Evolutionary conservation across 2,113 vertebrate species (phyloP).

Genomic region (Chroicocephalus ridibundus): DNA sequence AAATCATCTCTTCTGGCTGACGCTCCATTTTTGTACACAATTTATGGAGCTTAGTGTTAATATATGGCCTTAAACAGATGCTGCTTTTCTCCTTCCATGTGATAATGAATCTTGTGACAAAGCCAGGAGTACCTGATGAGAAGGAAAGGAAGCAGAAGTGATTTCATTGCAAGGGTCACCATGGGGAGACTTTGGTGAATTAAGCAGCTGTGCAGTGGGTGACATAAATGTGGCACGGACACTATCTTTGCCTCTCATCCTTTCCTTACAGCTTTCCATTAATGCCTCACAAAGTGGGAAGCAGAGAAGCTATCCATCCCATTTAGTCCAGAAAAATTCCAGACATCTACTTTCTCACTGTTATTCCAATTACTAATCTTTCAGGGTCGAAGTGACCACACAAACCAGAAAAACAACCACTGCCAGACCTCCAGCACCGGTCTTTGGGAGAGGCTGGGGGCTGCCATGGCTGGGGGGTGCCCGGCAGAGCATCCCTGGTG

Average conservation of each 20-base stretch:
- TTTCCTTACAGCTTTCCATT: background rate
- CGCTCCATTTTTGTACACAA: background rate
- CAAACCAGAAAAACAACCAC: background rate
- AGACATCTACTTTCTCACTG: background rate
- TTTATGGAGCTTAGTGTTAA: background rate
- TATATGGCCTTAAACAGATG: background rate
- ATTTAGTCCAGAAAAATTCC: background rate
- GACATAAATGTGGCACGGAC: background rate
- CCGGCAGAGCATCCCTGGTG: background rate
- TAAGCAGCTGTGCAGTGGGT: background rate
- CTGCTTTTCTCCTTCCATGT: background rate
- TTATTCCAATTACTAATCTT: background rate
- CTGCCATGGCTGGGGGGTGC: background rate
- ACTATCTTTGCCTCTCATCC: background rate
- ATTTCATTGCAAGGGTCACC: background rate
- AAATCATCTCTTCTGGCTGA: background rate
- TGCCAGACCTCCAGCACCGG: fast-evolving
- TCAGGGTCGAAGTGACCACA: fast-evolving
- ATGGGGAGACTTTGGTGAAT: background rate
- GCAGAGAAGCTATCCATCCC: background rate
- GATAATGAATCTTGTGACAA: background rate
- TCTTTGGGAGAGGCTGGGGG: background rate
- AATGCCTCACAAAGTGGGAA: background rate
- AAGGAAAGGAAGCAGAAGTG: background rate
- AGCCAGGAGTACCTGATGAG: background rate